These are phyloP conservation scores for Myxocyprinus asiaticus DNA, from an alignment of 2,113 vertebrate genomes.

Conservation along the genomic window DNA sequence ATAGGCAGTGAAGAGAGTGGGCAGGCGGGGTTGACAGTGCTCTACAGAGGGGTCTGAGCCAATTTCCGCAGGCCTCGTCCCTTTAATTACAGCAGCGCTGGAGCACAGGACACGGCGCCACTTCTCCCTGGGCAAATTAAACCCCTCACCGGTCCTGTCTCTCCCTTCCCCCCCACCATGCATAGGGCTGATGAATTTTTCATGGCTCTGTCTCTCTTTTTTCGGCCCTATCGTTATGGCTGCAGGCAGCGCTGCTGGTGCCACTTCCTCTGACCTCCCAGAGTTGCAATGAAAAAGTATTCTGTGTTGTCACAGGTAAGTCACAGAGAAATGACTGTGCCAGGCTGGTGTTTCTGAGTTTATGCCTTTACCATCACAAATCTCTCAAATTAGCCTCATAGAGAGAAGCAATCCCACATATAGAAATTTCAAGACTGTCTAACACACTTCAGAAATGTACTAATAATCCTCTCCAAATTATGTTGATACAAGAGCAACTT, in stretches of 20 bases:
- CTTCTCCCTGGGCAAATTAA: slow-evolving; percentile 48
- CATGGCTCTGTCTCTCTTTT: slow-evolving; percentile 29
- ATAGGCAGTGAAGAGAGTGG: slow-evolving; percentile 49
- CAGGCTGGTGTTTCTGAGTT: background rate
- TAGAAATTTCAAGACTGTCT: background rate
- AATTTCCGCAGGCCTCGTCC: slow-evolving; percentile 56
- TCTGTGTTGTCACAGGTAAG: too few relatives aligned
- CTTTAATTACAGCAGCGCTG: slow-evolving; percentile 49
- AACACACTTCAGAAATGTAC: background rate
- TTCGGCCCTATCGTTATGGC: slow-evolving; percentile 24
- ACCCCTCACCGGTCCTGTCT: slow-evolving; percentile 28
- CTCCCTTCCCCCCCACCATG: slow-evolving; percentile 21
- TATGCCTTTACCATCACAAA: too few relatives aligned
- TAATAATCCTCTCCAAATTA: background rate
- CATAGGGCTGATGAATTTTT: slow-evolving; percentile 51
- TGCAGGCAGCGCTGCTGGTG: slow-evolving; percentile 31
- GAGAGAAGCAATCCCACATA: background rate
- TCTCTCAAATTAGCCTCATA: background rate
- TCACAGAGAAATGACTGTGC: background rate
- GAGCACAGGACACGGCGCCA: slow-evolving; percentile 21
- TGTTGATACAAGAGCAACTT: background rate
- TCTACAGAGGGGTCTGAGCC: slow-evolving; percentile 49
- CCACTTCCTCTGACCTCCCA: slow-evolving; percentile 4
- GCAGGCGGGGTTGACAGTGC: slow-evolving; percentile 42
- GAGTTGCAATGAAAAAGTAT: background rate